Percentiles rank a stretch among this genome's conserved stretches.
phyloP scores from a whole-genome alignment of 2,888 invertebrate genomes.

The Oligia strigilis region DNA sequence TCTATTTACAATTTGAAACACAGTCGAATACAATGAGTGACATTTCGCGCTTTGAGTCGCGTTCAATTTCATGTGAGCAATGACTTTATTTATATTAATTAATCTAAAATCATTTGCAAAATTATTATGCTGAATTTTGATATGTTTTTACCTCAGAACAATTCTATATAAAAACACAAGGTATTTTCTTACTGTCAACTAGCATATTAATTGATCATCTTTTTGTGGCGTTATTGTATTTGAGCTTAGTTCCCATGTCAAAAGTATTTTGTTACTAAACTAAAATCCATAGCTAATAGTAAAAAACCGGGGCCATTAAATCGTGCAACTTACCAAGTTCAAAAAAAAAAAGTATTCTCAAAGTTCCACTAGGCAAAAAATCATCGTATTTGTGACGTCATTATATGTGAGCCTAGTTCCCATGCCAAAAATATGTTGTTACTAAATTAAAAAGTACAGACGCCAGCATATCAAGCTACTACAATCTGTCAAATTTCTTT shows the following conservation, averaged over 20 bases:
- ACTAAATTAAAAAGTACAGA: not conserved
- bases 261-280: not conserved
- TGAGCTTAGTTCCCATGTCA: not conserved
- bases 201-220: not conserved
- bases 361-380: not conserved
- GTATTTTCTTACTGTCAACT: not conserved
- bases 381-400: not conserved
- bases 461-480: no score
- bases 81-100: not conserved
- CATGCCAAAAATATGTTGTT: not conserved
- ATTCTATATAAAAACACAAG: not conserved
- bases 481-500: no score
- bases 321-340: not conserved
- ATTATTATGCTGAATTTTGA: not conserved
- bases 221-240: not conserved
- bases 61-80: not conserved
- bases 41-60: not conserved
- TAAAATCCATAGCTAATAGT: not conserved
- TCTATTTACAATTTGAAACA: not conserved
- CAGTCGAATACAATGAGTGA: not conserved
- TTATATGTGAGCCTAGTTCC: not conserved
- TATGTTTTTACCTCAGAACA: not conserved
- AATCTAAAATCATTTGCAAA: not conserved
- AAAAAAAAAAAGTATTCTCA: not conserved
- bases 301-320: not conserved